Conservation (phyloP, 2,888 invertebrate species). For the Quadriops clusia region DNA sequence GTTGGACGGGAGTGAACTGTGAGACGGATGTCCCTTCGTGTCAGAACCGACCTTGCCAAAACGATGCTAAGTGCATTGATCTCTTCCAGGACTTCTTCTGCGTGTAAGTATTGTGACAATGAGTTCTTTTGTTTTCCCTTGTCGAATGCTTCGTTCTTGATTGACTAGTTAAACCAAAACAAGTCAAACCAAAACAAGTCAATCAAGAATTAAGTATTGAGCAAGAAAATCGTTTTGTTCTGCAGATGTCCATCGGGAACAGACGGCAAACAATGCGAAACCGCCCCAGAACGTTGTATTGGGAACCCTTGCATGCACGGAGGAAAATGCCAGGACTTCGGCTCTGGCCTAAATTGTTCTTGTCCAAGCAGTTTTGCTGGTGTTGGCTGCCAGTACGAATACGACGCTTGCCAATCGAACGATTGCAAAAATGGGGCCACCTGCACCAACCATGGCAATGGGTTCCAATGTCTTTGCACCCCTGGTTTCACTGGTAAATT, state of each 20-base stretch:
- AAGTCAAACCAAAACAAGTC: too few species aligned
- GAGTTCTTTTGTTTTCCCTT: not conserved
- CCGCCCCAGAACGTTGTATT: slow-evolving; percentile 88
- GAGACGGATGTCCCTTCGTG: slow-evolving; percentile 83
- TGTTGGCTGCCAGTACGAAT: slow-evolving; percentile 81
- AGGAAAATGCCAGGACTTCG: slow-evolving; percentile 90
- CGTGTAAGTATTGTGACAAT: slow-evolving; percentile 52
- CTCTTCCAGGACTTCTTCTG: slow-evolving; percentile 85
- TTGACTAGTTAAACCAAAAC: too few species aligned
- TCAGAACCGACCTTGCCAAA: slow-evolving; percentile 77
- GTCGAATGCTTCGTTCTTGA: too few species aligned
- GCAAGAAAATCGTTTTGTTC: slow-evolving; percentile 4
- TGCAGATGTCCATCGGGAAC: slow-evolving; percentile 83
- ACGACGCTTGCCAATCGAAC: slow-evolving; percentile 80
- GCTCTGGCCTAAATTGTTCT: slow-evolving; percentile 88
- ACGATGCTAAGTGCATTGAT: slow-evolving; percentile 83
- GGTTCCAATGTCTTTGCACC: slow-evolving; percentile 77
- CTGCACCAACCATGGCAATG: slow-evolving; percentile 75
- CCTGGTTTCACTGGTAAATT: slow-evolving; percentile 66
- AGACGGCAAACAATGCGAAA: slow-evolving; percentile 93
- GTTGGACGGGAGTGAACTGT: slow-evolving; percentile 80
- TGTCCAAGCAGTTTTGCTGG: slow-evolving; percentile 78
- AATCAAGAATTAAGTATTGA: slow-evolving; percentile 7
- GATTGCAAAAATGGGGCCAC: slow-evolving; percentile 91
- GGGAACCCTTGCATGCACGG: slow-evolving; percentile 93